Base-by-base conservation (phyloP, 2,113 vertebrate genomes). In the Anguilla rostrata region DNA sequence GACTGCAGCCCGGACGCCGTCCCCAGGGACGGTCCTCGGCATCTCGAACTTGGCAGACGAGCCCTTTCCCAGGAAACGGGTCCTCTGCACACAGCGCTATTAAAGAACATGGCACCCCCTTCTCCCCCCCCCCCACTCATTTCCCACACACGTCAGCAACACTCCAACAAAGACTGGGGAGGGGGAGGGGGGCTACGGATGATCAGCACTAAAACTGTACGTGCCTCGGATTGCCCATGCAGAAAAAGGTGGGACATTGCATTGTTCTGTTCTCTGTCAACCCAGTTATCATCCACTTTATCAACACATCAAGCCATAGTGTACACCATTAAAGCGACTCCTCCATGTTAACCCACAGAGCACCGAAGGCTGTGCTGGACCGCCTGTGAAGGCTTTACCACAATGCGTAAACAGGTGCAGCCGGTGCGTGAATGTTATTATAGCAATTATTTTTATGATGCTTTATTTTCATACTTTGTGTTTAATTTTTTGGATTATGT, bases 1-100 rank as follows among this genome's bases (percentile, higher is more conserved):
- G 88, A 88, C 93, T 93, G 92, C 89, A 95, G 93, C 91, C 92
- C 87, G 93, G 92, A 96, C 92, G 85, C 90, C 87, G 91, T 96
- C 97, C 95, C 97, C 3, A 0, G 92, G 96, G 98, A 95, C 81
- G 87, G 86, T 92, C 26, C 92, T 88, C 93, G 95, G 96, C 96
- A 97, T 99, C 96, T 96, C 87, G 80, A 34, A 91, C 96, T 97
- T 99, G 97, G 98, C 98, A 95, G 87, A 89, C 86, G 91, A 90
- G 90, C 91, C 90, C 93, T 97, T 99, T 99, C 98, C 97, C 97
- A 97, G 96, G 96, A 96, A 98, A 97, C 95, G 94, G 95, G 94
- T 8, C 12, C 93, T 94, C 93, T 92, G 95, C 96, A 97, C 93
- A 94, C 91, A 94, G 93, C 39, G 29, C 91, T 26, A 20, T 92